Conservation (phyloP, 2,888 invertebrate species). For the Epirrhoe tristata region DNA sequence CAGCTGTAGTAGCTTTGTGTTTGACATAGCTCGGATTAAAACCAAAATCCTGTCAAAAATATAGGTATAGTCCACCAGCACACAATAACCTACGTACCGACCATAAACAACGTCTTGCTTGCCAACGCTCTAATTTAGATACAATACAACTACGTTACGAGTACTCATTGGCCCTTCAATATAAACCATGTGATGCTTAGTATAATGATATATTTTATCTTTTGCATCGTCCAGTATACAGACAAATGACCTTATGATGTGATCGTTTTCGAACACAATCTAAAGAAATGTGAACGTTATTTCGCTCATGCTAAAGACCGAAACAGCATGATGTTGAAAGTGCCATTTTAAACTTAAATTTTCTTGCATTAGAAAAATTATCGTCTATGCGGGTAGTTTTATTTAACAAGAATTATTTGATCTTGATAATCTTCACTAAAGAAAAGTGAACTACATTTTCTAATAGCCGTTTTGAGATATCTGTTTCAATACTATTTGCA, state of each 20-base stretch:
- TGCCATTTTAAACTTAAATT: too few species aligned
- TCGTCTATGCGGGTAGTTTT: too few species aligned
- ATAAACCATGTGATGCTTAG: constrained; percentile 58
- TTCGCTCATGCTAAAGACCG: too few species aligned
- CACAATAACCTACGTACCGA: constrained; percentile 54
- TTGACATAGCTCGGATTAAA: too few species aligned
- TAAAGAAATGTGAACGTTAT: background rate
- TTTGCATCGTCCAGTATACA: constrained; percentile 44
- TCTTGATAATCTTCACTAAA: too few species aligned
- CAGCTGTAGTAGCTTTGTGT: background rate
- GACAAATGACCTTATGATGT: constrained; percentile 27
- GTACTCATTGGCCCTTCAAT: constrained; percentile 68
- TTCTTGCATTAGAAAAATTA: too few species aligned
- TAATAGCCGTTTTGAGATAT: too few species aligned
- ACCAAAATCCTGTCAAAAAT: background rate
- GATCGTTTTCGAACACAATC: too few species aligned
- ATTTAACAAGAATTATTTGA: too few species aligned
- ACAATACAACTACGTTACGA: constrained; percentile 55
- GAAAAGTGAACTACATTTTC: too few species aligned
- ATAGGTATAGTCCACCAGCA: constrained; percentile 35
- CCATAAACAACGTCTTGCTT: constrained; percentile 50
- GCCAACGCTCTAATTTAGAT: constrained; percentile 49
- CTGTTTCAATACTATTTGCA: too few species aligned
- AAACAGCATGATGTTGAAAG: too few species aligned
- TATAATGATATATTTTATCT: constrained; percentile 52